These are phyloP conservation scores for Calcarius lapponicus DNA, from an alignment of 2,797 vertebrate genomes.

Conservation along the genomic window DNA sequence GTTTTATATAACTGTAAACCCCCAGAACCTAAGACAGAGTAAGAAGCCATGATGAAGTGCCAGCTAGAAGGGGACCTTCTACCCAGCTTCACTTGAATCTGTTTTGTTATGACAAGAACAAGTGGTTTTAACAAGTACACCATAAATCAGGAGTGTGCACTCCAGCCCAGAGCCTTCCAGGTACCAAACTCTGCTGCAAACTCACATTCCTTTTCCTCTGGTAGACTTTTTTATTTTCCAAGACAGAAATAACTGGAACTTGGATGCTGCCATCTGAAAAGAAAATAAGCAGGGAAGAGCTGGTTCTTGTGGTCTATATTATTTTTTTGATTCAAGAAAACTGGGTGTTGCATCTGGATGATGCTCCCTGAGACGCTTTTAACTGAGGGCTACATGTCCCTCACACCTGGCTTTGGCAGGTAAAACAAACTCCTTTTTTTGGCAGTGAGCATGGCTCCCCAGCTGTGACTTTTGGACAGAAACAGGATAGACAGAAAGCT, in stretches of 20 bases:
- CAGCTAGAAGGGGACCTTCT: slow-evolving; percentile 51
- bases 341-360: rapidly evolving
- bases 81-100: slow-evolving; percentile 41
- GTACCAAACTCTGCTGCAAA: slow-evolving; percentile 17
- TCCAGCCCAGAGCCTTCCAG: slow-evolving; percentile 32
- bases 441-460: not conserved
- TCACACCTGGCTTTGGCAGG: not conserved
- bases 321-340: not conserved
- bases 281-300: not conserved
- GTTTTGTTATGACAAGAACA: slow-evolving; percentile 70
- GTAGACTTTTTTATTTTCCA: not conserved
- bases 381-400: not conserved
- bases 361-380: rapidly evolving
- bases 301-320: not conserved
- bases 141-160: slow-evolving; percentile 59
- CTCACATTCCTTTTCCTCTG: slow-evolving; percentile 30
- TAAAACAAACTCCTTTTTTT: not conserved
- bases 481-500: not conserved
- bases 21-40: slow-evolving; percentile 63
- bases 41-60: slow-evolving; percentile 69
- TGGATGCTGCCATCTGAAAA: slow-evolving; percentile 18
- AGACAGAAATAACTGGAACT: slow-evolving; percentile 7
- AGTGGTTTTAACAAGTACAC: slow-evolving; percentile 66
- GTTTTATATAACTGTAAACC: slow-evolving; percentile 77
- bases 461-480: not conserved